Evolutionary conservation across 2,113 vertebrate species (phyloP), one percentile per base, ranked within the genome.

Genomic region (Synodontis membranacea): DNA sequence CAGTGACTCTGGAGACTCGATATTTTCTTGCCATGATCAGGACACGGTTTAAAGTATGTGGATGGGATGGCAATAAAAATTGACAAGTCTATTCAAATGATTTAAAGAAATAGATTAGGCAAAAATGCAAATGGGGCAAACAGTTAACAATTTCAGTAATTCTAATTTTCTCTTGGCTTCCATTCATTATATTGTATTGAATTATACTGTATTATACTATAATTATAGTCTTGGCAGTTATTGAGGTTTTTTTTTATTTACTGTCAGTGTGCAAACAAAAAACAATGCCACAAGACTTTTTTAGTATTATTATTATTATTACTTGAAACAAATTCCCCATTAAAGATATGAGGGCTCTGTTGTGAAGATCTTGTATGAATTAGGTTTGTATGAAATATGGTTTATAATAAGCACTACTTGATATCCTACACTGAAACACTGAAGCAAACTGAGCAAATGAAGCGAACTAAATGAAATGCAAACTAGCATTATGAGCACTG

Each of bases 1-100:
- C n/a, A 54, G 31, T 54, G 31, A 37, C 56, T 50, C 19, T 23
- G 14, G 15, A 76, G 28, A 76, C 74, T 76, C 44, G 2, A 48
- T 50, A 31, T 76, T n/a, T 31, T 50, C 42, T 31, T 54, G 0
- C 50, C 50, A 21, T 25, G 19, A 80, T 37, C 31, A 56, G 1
- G 19, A 37, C n/a, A 23, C 4, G 10, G 3, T 11, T 79, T 2
- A 80, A 1, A 11, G 50, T 54, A 56, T 52, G n/a, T 78, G 2
- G 46, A 31, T 19, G 5, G 5, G 72, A 48, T n/a, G 25, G 28
- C 23, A 50, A 78, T 78, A 78, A 78, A 78, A 78, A 78, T 52
- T 19, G 75, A 34, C 46, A 21, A 14, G 28, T 78, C 75, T 80
- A 80, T 80, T 80, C 5, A 25, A 54, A 80, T 80, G 76, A 80